phyloP scores from a whole-genome alignment of 2,888 invertebrate species.

The Polydrusus pterygomalis region DNA sequence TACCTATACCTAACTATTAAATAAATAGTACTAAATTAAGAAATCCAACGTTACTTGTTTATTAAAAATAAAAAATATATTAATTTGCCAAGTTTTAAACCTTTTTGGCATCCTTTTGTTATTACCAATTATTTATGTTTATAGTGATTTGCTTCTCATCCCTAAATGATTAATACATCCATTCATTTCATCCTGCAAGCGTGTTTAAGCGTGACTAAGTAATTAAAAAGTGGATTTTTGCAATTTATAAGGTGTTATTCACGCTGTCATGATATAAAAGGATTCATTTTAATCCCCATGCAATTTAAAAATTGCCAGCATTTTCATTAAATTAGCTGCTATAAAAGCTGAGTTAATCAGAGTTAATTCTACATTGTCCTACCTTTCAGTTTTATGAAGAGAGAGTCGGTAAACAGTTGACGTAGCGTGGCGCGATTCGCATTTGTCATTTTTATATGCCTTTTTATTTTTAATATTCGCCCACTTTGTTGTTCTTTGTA shows the following conservation, averaged over 20 bases:
- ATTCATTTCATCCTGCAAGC: background rate
- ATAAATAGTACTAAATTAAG: no score
- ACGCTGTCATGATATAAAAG: constrained; percentile 20
- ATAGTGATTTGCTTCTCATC: background rate
- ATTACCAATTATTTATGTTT: no score
- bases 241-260: constrained; percentile 15
- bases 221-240: constrained; percentile 18
- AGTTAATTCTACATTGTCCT: constrained; percentile 39
- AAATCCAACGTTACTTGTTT: no score
- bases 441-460: constrained; percentile 26
- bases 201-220: background rate
- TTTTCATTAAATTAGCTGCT: constrained; percentile 37
- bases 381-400: constrained; percentile 33
- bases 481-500: constrained; percentile 13
- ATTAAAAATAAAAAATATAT: no score
- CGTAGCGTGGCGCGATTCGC: background rate
- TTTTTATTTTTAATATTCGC: constrained; percentile 16
- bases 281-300: constrained; percentile 23
- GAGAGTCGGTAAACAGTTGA: constrained; percentile 25
- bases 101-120: no score
- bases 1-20: no score
- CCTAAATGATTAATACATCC: background rate
- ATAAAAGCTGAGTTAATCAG: constrained; percentile 27
- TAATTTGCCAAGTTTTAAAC: no score
- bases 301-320: constrained; percentile 28